These are phyloP conservation scores for Pseudopipra pipra DNA, from an alignment of 2,113 vertebrate species.

Conservation along the genomic window DNA sequence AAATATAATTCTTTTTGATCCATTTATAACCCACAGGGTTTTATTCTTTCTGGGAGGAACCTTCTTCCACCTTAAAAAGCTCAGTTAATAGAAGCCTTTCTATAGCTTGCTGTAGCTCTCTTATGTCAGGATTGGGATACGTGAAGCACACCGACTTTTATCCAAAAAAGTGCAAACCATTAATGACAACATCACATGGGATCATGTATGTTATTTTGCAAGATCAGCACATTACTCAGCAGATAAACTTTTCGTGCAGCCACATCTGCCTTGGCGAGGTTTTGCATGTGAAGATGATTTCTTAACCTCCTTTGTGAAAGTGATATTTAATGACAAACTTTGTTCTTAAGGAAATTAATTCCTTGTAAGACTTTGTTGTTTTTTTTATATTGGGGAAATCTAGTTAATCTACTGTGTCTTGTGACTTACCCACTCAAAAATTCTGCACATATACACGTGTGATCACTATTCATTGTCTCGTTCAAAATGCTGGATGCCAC, in stretches of 20 bases:
- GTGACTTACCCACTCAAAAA: not conserved
- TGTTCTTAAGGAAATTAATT: not conserved
- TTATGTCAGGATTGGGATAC: not conserved
- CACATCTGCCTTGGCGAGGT: not conserved
- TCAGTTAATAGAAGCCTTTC: conserved; percentile 40
- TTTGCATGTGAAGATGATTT: not conserved
- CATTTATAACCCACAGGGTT: conserved; percentile 79
- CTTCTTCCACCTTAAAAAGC: conserved; percentile 51
- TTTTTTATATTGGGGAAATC: not conserved
- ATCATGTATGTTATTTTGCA: not conserved
- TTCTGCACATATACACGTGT: not conserved
- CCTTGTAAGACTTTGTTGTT: not conserved
- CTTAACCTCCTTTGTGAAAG: not conserved
- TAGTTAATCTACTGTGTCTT: not conserved
- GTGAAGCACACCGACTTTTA: not conserved
- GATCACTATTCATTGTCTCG: not conserved
- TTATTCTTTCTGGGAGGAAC: conserved; percentile 71
- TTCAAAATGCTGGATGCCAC: not conserved
- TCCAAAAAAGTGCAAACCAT: not conserved
- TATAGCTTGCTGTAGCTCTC: conserved; percentile 51
- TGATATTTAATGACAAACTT: not conserved
- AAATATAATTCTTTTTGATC: conserved; percentile 81
- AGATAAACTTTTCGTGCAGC: not conserved
- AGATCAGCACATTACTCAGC: not conserved
- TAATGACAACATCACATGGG: not conserved